Evolutionary conservation across 2,888 invertebrate genomes (phyloP).

Genomic region (Craniophora ligustri): DNA sequence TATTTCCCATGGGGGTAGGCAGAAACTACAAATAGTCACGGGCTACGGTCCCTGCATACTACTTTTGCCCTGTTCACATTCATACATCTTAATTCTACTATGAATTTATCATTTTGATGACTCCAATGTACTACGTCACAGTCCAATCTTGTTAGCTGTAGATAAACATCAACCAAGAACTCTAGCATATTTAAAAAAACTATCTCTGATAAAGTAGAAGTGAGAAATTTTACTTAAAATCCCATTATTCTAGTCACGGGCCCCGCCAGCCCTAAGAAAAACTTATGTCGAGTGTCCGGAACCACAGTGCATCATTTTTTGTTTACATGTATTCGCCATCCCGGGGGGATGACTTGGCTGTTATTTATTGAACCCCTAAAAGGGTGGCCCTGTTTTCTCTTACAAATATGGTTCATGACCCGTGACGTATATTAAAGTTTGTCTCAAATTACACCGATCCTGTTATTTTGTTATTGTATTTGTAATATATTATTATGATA

Average conservation of each 20-base stretch:
- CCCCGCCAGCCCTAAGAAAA: constrained; percentile 59
- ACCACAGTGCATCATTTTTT: constrained; percentile 54
- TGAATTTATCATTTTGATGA: too few relatives aligned
- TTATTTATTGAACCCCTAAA: constrained; percentile 57
- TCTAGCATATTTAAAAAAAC: too few relatives aligned
- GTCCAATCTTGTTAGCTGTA: too few relatives aligned
- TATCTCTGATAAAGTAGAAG: too few relatives aligned
- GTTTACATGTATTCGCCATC: constrained; percentile 53
- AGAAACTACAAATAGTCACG: too few relatives aligned
- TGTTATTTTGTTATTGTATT: not conserved
- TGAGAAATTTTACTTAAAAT: not conserved
- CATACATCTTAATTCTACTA: too few relatives aligned
- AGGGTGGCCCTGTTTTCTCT: constrained; percentile 47
- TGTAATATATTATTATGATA: not conserved
- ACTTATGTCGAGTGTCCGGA: constrained; percentile 64
- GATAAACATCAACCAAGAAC: too few relatives aligned
- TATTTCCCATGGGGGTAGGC: too few relatives aligned
- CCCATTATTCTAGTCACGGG: not conserved
- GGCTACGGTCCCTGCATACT: too few relatives aligned
- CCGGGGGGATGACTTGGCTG: constrained; percentile 54
- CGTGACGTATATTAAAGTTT: constrained; percentile 26
- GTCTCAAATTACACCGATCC: not conserved
- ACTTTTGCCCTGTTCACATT: too few relatives aligned
- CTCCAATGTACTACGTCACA: too few relatives aligned
- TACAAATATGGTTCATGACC: constrained; percentile 46